Evolutionary conservation across 2,888 invertebrate species (phyloP).

Genomic region (Aricia artaxerxes): DNA sequence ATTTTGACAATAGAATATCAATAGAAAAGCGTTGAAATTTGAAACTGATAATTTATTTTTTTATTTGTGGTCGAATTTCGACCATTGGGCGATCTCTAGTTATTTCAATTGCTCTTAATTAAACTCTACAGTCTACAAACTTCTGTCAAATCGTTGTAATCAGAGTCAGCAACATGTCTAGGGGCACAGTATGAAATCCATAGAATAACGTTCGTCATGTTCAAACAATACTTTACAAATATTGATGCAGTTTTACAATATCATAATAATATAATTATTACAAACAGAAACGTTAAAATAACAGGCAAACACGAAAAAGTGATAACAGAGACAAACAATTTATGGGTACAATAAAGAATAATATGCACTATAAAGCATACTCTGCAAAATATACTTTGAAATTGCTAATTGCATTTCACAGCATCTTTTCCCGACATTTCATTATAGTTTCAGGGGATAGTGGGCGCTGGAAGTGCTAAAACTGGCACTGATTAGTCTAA

Average conservation of each 20-base stretch:
- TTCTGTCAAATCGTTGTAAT: too few species aligned
- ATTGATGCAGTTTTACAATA: slow-evolving; percentile 1
- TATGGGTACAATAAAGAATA: not conserved
- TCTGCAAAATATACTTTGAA: not conserved
- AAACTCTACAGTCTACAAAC: too few species aligned
- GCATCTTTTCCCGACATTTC: not conserved
- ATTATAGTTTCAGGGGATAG: not conserved
- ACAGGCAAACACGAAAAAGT: not conserved
- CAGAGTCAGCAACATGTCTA: too few species aligned
- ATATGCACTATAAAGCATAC: not conserved
- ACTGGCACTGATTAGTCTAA: too few species aligned
- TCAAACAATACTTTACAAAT: not conserved
- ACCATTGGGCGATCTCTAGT: too few species aligned
- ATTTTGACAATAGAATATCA: too few species aligned
- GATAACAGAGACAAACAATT: not conserved
- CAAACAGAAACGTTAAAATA: not conserved
- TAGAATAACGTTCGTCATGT: not conserved
- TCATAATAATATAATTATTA: not conserved
- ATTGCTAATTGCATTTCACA: not conserved
- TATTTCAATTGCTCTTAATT: too few species aligned
- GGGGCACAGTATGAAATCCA: too few species aligned
- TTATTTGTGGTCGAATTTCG: too few species aligned
- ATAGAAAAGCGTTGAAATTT: too few species aligned
- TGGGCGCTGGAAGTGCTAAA: too few species aligned
- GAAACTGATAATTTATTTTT: too few species aligned